These are phyloP conservation scores for Ciconia maguari DNA, from an alignment of 2,113 vertebrate species.

Conservation along the genomic window DNA sequence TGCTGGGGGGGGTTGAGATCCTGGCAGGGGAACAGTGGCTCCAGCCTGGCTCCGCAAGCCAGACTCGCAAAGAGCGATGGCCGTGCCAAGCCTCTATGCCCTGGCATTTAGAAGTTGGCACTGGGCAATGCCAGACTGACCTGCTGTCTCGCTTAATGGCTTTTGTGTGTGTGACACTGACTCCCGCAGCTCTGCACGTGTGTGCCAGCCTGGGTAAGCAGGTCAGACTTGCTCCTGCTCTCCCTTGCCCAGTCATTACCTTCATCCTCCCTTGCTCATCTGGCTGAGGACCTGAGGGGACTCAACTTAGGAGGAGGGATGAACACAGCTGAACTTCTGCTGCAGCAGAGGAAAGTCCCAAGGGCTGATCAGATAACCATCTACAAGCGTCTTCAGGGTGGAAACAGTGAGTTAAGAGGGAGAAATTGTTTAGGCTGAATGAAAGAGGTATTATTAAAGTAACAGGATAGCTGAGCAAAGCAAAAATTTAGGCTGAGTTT, in stretches of 20 bases:
- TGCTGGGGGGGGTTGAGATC: neutral
- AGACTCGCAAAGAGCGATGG: neutral
- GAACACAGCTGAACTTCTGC: neutral
- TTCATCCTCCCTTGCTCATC: neutral
- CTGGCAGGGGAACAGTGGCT: neutral
- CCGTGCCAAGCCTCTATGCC: neutral
- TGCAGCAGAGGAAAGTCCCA: neutral
- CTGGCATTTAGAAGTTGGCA: slow-evolving; percentile 51
- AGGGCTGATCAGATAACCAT: slow-evolving; percentile 12
- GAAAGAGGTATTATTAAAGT: slow-evolving; percentile 1
- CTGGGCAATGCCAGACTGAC: slow-evolving; percentile 38
- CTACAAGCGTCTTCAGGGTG: neutral
- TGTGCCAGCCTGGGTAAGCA: slow-evolving; percentile 49
- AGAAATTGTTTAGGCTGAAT: slow-evolving; percentile 22
- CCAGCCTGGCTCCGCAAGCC: neutral
- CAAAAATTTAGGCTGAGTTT: slow-evolving; percentile 33
- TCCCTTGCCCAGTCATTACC: neutral
- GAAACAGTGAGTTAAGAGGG: neutral
- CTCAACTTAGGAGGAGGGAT: neutral
- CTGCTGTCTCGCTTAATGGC: slow-evolving; percentile 58
- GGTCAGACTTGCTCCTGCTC: neutral
- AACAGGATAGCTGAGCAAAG: slow-evolving; percentile 5
- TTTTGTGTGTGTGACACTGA: slow-evolving; percentile 40
- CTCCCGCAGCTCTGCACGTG: neutral
- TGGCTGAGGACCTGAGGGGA: neutral